These are phyloP conservation scores for Ylistrum balloti DNA, from an alignment of 1,140 invertebrate species.

Conservation along the genomic window DNA sequence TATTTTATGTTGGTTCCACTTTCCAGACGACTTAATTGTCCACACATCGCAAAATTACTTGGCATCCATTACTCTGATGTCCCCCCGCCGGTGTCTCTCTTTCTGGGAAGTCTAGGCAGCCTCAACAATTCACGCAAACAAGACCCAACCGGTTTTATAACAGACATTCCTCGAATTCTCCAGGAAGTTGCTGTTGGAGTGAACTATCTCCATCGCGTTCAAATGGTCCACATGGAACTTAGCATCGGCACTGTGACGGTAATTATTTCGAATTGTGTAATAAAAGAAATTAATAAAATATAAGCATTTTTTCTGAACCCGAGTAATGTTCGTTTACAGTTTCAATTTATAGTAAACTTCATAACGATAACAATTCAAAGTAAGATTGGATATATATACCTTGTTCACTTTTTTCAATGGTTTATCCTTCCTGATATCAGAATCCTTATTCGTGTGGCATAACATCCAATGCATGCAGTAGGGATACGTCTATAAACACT, in stretches of 20 bases:
- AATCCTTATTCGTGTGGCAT: too few relatives aligned
- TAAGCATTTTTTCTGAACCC: too few relatives aligned
- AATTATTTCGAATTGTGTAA: too few relatives aligned
- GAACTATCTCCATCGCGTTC: slow-evolving; percentile 69
- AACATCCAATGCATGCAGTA: too few relatives aligned
- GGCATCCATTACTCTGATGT: slow-evolving; percentile 66
- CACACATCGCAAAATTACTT: slow-evolving; percentile 60
- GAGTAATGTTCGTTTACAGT: too few relatives aligned
- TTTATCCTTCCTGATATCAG: too few relatives aligned
- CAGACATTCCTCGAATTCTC: slow-evolving; percentile 61
- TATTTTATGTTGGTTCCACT: not conserved
- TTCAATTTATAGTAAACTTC: too few relatives aligned
- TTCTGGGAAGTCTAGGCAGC: slow-evolving; percentile 62
- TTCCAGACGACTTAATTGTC: slow-evolving; percentile 63
- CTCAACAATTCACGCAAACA: slow-evolving; percentile 52
- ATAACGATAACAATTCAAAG: too few relatives aligned
- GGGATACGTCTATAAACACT: too few relatives aligned
- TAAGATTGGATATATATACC: too few relatives aligned
- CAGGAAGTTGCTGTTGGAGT: slow-evolving; percentile 63
- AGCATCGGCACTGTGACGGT: slow-evolving; percentile 72
- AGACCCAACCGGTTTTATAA: slow-evolving; percentile 42
- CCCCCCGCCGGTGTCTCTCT: slow-evolving; percentile 64
- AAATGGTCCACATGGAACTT: slow-evolving; percentile 76
- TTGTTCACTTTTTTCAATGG: too few relatives aligned
- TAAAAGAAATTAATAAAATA: too few relatives aligned